Conservation (phyloP, 2,113 vertebrate genomes). For the Zootoca vivipara region DNA sequence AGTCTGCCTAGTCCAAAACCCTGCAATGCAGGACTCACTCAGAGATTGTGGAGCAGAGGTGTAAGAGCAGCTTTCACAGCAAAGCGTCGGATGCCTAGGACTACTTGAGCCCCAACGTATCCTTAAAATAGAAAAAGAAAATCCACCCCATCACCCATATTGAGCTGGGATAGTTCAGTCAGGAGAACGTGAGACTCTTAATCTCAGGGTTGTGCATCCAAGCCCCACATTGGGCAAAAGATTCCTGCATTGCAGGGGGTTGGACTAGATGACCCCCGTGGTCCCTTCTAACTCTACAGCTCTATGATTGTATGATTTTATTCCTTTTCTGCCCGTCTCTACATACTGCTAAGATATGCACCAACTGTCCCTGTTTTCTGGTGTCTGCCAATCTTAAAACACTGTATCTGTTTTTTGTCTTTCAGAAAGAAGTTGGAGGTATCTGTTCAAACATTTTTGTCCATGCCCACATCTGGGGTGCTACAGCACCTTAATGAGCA, state of each 20-base stretch:
- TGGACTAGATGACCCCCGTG: too few relatives aligned
- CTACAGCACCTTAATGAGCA: too few relatives aligned
- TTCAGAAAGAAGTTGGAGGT: not conserved
- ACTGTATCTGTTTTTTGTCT: not conserved
- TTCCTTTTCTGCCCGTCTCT: not conserved
- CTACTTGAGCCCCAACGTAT: not conserved
- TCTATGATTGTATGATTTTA: too few relatives aligned
- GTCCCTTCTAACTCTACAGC: too few relatives aligned
- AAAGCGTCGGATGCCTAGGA: not conserved
- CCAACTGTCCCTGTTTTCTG: not conserved
- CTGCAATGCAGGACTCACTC: too few relatives aligned
- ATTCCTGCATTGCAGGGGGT: too few relatives aligned
- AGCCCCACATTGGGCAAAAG: too few relatives aligned
- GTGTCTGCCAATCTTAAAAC: not conserved
- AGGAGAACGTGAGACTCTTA: too few relatives aligned
- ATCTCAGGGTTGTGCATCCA: too few relatives aligned
- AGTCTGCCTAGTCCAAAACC: too few relatives aligned
- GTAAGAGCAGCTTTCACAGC: not conserved
- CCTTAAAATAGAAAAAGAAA: not conserved
- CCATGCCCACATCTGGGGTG: not conserved
- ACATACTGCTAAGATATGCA: not conserved
- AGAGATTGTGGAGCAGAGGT: not conserved
- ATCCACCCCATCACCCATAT: too few relatives aligned
- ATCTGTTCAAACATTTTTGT: not conserved
- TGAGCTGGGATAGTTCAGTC: too few relatives aligned